Percentiles rank a stretch among this genome's conserved stretches.
phyloP scores from a whole-genome alignment of 37 sponge, comb jelly and placozoan genomes.

The Amphimedon queenslandica region DNA sequence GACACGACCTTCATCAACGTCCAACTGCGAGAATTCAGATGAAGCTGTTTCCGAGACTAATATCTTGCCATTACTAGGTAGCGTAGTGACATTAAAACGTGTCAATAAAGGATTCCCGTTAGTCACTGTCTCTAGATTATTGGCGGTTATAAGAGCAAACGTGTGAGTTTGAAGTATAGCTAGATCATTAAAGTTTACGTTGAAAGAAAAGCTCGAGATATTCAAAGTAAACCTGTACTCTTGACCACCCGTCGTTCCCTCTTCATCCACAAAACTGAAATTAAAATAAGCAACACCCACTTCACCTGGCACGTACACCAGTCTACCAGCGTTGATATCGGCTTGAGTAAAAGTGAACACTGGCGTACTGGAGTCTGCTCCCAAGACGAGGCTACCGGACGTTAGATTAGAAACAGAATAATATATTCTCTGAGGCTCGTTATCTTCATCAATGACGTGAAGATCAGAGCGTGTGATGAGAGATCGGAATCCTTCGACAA shows the following conservation, averaged over 20 bases:
- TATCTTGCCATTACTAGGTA: constrained; percentile 16
- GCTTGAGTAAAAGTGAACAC: constrained; percentile 41
- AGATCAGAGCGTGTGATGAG: constrained; percentile 7
- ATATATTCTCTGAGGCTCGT: constrained; percentile 15
- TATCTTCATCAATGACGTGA: constrained; percentile 46
- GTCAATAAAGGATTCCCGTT: constrained; percentile 33
- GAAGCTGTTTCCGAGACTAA: neutral
- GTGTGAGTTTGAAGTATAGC: neutral
- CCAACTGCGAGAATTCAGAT: neutral
- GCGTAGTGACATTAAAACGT: neutral
- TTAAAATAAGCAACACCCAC: constrained; percentile 1
- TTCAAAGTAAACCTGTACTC: neutral
- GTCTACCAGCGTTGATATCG: constrained; percentile 16
- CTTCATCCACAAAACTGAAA: constrained; percentile 29
- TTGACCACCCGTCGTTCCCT: neutral
- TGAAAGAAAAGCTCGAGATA: neutral
- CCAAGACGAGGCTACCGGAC: constrained; percentile 1
- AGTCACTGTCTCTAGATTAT: constrained; percentile 24
- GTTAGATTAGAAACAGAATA: neutral
- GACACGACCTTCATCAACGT: neutral
- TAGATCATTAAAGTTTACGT: neutral
- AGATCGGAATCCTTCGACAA: constrained; percentile 19
- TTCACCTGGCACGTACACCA: constrained; percentile 12
- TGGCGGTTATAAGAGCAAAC: neutral
- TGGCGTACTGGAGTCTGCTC: neutral